Conservation (phyloP, 1,140 invertebrate species). For the Nebria ingens region DNA sequence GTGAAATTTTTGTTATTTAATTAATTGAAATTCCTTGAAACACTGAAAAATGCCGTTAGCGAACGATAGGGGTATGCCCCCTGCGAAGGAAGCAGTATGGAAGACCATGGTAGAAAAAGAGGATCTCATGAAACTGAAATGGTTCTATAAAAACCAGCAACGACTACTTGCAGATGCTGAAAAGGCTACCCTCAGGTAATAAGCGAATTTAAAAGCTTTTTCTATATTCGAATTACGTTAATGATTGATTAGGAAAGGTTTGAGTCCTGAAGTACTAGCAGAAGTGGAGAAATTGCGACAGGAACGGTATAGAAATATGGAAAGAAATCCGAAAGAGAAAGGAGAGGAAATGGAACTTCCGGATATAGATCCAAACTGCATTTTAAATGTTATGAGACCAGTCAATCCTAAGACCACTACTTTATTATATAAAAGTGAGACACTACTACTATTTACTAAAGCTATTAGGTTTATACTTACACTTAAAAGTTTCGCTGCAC, state of each 20-base stretch:
- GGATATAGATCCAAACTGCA: constrained; percentile 7
- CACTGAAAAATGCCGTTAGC: background rate
- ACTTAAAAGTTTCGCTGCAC: too few relatives aligned
- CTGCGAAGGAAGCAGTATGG: background rate
- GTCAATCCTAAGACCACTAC: constrained; percentile 23
- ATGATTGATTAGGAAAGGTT: background rate
- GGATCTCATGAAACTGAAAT: background rate
- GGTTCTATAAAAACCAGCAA: background rate
- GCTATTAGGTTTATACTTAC: too few relatives aligned
- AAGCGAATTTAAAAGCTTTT: background rate
- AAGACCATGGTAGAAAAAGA: background rate
- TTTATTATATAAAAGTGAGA: constrained; percentile 22
- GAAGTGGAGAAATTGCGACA: constrained; percentile 20
- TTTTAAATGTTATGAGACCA: constrained; percentile 24
- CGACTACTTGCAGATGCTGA: background rate
- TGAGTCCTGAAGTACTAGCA: constrained; percentile 18
- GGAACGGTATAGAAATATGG: constrained; percentile 19
- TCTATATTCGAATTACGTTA: background rate
- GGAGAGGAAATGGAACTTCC: constrained; percentile 6
- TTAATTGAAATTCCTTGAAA: background rate
- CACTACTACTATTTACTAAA: too few relatives aligned
- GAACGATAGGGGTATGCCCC: background rate
- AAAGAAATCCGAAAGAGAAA: constrained; percentile 17
- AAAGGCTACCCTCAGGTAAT: background rate
- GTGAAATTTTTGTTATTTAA: background rate